Evolutionary conservation across 2,888 invertebrate genomes (phyloP), one percentile per base, ranked within the genome.

Genomic region (Microctonus brassicae): DNA sequence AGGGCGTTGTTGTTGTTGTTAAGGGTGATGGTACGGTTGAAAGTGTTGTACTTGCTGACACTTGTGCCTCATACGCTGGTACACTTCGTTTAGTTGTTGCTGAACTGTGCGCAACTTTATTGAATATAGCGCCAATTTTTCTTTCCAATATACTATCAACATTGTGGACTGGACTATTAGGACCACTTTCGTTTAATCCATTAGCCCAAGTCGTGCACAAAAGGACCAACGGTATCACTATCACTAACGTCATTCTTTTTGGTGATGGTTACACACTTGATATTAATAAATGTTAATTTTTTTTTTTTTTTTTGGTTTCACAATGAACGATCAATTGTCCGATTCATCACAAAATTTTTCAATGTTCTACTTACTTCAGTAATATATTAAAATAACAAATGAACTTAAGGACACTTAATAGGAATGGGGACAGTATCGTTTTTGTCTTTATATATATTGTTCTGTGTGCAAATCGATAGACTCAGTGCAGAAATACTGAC

Each of bases 11-110:
- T 77, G 82, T 92, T 11, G 92, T 92, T 57, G 91, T 87, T 57
- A 91, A 82, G 0, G 92, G 91, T 20, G 92, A 91, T n/a, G 92
- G 90, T 34, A 91, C 89, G 9, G 92, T 92, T 55, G 92, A 92
- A 42, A 91, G 85, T 10, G 90, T 91, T 70, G 91, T 90, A 55
- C 86, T 87, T 33, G 85, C 87, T 39, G 87, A 87, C 17, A 87
- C 82, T 55, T 91, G 90, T 58, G 89, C 89, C 72, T 88, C 89
- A 79, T 90, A 91, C 69, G 92, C 92, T 13, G 92, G 91, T 77
- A 92, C 92, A 76, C 92, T 92, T 11, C 92, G 88, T 80, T 92
- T 92, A n/a, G 92, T 92, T 33, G 92, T 92, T 34, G 90, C 90
- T 70, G 91, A 91, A 20, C 92, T 92, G 80, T 92, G 92, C 0